Evolutionary conservation across 2,113 vertebrate species (phyloP), one percentile per base, ranked within the genome.

Genomic region (Egretta garzetta): DNA sequence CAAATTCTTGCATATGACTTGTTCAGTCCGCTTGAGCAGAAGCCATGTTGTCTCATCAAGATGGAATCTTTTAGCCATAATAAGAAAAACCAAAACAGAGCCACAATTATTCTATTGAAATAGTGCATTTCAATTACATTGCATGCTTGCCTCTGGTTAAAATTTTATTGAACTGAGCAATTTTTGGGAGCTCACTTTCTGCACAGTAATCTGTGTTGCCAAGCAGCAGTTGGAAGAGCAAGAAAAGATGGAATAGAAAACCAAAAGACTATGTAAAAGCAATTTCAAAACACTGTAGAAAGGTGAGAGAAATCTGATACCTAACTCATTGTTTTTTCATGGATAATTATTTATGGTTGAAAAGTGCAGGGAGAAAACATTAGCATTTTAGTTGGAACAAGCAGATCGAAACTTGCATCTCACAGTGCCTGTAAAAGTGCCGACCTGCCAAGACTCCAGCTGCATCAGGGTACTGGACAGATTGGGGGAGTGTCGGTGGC

Each of bases 381-480:
- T 71, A 60, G 28, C 9, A 24, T 75, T 82, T 92, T 70, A 64
- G 68, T 63, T 52, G 66, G 83, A 96, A 81, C 45, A 90, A 73
- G 66, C 55, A 73, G 47, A 82, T 92, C 2, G 4, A 77, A 79
- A 45, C 33, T 72, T 79, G 32, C 27, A 47, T 30, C 50, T 93
- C n/a, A 18, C 14, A 18, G 39, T 67, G 52, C 33, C n/a, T 89
- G 80, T 80, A 79, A 52, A 71, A 94, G n/a, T 32, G n/a, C 37
- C 12, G 23, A 62, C 53, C 58, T 80, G 94, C 90, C 94, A 93
- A 67, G 49, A 32, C 49, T 95, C 52, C 91, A 95, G 90, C 76
- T 93, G 63, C 39, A 82, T 64, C 85, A 76, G 37, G 33, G 47
- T 79, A 62, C 79, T 39, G 66, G 88, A 95, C 97, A 98, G 97